Evolutionary conservation across 2,888 invertebrate species (phyloP).

Genomic region (Osmoderma eremita): DNA sequence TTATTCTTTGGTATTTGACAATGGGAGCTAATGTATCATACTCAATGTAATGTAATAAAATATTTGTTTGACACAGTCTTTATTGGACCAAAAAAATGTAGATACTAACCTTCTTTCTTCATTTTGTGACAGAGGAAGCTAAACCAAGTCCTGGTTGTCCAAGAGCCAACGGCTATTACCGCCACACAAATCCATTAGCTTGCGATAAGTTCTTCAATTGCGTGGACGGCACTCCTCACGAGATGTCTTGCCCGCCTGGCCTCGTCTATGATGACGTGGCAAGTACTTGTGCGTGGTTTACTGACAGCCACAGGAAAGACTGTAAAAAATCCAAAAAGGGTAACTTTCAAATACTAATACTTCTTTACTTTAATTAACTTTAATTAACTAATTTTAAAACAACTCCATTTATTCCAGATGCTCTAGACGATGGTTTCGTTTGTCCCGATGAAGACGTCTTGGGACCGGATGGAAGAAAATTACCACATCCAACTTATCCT

Average conservation of each 20-base stretch:
- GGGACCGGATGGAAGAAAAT: constrained; percentile 74
- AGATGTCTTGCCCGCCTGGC: constrained; percentile 77
- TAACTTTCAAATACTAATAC: too few relatives aligned
- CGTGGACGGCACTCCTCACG: constrained; percentile 76
- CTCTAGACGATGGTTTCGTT: constrained; percentile 79
- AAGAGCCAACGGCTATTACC: constrained; percentile 81
- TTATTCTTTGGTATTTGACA: too few relatives aligned
- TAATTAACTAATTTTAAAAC: constrained; percentile 5
- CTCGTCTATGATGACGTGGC: constrained; percentile 78
- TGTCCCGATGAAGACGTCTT: constrained; percentile 77
- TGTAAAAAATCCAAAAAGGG: constrained; percentile 67
- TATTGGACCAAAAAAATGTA: constrained; percentile 4
- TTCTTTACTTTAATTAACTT: too few relatives aligned
- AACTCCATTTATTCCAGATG: constrained; percentile 63
- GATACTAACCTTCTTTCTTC: constrained; percentile 48
- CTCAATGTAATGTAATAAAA: too few relatives aligned
- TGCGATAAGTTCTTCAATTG: constrained; percentile 85
- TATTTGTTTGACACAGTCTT: too few relatives aligned
- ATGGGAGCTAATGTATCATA: too few relatives aligned
- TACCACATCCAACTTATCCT: constrained; percentile 81
- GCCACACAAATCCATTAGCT: constrained; percentile 76
- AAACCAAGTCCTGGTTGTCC: constrained; percentile 79
- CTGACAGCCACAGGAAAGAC: constrained; percentile 67
- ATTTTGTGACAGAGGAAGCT: constrained; percentile 73
- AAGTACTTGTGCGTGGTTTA: constrained; percentile 82